Evolutionary conservation across 2,113 vertebrate genomes (phyloP).

Genomic region (Hyla sarda): DNA sequence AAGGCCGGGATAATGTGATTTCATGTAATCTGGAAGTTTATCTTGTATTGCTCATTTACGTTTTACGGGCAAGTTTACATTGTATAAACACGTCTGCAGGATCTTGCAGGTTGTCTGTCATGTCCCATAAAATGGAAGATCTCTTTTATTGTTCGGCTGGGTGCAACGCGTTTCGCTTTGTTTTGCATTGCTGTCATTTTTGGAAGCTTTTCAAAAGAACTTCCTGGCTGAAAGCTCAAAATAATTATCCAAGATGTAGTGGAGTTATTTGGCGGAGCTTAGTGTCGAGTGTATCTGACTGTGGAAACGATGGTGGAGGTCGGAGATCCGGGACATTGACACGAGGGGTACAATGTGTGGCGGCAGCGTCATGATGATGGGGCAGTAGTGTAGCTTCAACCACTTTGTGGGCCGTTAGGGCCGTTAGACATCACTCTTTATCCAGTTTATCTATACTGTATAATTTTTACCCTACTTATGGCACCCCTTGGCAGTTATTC

Average conservation of each 20-base stretch:
- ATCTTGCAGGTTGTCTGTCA: constrained; percentile 8
- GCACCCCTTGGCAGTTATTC: background rate
- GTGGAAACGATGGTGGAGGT: background rate
- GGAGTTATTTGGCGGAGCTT: background rate
- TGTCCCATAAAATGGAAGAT: constrained; percentile 21
- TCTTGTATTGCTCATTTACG: constrained; percentile 41
- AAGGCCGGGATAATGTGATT: background rate
- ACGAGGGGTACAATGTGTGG: no score
- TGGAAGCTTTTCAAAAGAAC: constrained; percentile 24
- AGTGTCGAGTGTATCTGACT: background rate
- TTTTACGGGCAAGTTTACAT: constrained; percentile 6
- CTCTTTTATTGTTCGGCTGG: constrained; percentile 1
- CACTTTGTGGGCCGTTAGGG: no score
- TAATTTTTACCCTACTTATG: no score
- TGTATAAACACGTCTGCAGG: constrained; percentile 31
- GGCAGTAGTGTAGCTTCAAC: background rate
- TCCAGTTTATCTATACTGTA: no score
- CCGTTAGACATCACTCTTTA: no score
- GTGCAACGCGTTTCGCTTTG: constrained; percentile 7
- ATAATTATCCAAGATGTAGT: background rate
- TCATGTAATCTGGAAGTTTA: constrained; percentile 8
- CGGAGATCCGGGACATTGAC: no score
- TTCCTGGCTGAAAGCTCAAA: background rate
- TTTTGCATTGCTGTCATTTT: constrained; percentile 35
- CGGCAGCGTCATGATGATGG: no score